These are phyloP conservation scores for Oedothorax gibbosus DNA, from an alignment of 1,140 invertebrate genomes.

Conservation along the genomic window DNA sequence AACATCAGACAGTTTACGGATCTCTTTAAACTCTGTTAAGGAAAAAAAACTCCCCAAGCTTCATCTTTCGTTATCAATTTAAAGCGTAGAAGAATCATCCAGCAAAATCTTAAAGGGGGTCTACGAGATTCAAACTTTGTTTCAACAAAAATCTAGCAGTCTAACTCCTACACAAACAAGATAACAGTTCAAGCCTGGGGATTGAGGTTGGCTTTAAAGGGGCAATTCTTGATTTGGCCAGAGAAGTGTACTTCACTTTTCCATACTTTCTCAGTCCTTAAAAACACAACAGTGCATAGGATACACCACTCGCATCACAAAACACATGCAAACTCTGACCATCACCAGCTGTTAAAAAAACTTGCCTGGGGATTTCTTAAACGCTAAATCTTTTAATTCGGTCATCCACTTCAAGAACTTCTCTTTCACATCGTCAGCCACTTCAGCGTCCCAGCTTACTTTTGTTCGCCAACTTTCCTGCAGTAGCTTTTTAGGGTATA, in stretches of 20 bases:
- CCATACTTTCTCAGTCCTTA: neutral
- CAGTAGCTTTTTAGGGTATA: neutral
- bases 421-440: neutral
- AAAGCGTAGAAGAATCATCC: neutral
- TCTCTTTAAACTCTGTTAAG: neutral
- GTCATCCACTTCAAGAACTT: conserved; percentile 5
- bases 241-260: neutral
- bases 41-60: neutral
- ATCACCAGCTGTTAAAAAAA: too few species aligned
- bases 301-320: neutral
- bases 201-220: neutral
- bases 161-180: neutral
- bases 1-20: neutral
- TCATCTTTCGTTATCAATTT: neutral
- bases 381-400: too few species aligned
- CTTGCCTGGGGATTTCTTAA: too few species aligned
- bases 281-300: neutral
- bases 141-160: neutral
- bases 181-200: neutral
- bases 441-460: neutral
- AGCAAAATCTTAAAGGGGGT: neutral
- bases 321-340: neutral
- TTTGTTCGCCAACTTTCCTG: neutral
- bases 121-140: neutral
- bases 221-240: neutral